phyloP scores from a whole-genome alignment of 2,888 invertebrate genomes.

The Protophormia terraenovae region DNA sequence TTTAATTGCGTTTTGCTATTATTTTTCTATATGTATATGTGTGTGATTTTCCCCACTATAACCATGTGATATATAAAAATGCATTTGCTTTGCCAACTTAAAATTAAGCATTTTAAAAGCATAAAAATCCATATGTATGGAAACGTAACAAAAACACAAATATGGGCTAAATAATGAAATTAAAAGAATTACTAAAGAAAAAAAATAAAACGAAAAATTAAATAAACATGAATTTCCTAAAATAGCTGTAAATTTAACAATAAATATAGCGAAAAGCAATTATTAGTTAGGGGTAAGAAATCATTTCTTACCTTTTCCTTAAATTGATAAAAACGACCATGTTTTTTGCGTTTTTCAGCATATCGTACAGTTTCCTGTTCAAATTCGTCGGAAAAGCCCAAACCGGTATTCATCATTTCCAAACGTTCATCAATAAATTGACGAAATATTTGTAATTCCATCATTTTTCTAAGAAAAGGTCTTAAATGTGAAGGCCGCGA shows the following conservation, averaged over 20 bases:
- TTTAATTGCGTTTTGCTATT: background rate
- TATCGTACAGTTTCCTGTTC: constrained; percentile 90
- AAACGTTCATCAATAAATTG: constrained; percentile 96
- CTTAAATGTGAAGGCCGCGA: constrained; percentile 92
- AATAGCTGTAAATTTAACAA: constrained; percentile 43
- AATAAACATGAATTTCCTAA: constrained; percentile 17
- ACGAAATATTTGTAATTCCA: constrained; percentile 96
- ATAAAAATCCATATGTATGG: background rate
- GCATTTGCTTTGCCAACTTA: constrained; percentile 7
- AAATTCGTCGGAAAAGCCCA: constrained; percentile 96
- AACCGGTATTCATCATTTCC: constrained; percentile 94
- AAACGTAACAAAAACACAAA: constrained; percentile 23
- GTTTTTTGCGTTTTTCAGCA: constrained; percentile 82
- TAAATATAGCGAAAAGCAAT: constrained; percentile 28
- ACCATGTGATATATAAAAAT: constrained; percentile 9
- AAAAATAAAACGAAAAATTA: no score
- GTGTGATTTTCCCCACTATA: no score
- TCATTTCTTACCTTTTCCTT: constrained; percentile 89
- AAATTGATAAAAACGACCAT: constrained; percentile 86
- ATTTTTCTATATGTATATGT: background rate
- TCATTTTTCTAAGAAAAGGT: constrained; percentile 93
- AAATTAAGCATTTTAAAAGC: constrained; percentile 38
- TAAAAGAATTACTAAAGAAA: background rate
- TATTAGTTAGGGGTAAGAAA: background rate
- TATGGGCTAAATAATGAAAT: constrained; percentile 24